Percentiles rank a stretch among this genome's conserved stretches.
These are phyloP conservation scores for Amphipoea lucens DNA, from an alignment of 2,888 invertebrate species.

Conservation along the genomic window DNA sequence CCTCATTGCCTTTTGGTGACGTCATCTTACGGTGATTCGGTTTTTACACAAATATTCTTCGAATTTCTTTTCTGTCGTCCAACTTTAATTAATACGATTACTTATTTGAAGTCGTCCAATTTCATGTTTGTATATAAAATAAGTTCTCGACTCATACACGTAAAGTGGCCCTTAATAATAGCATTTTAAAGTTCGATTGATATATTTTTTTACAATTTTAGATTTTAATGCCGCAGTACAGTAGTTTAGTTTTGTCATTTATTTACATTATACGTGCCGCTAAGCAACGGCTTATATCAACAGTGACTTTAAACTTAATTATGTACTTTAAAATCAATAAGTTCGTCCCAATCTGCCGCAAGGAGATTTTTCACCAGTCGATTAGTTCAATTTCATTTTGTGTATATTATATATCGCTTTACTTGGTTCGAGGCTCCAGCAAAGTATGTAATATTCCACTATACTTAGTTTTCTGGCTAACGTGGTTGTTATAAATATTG, in stretches of 20 bases:
- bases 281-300: constrained; percentile 34
- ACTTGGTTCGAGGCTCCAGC: constrained; percentile 29
- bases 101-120: constrained; percentile 37
- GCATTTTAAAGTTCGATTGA: constrained; percentile 30
- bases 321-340: constrained; percentile 33
- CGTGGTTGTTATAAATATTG: constrained; percentile 29
- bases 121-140: constrained; percentile 26
- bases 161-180: constrained; percentile 40
- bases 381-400: constrained; percentile 25
- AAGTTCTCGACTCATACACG: constrained; percentile 23
- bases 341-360: constrained; percentile 34
- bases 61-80: constrained; percentile 41
- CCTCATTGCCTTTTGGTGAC: constrained; percentile 56
- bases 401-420: constrained; percentile 8
- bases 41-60: constrained; percentile 39
- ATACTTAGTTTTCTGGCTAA: constrained; percentile 29
- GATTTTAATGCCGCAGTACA: constrained; percentile 39
- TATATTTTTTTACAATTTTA: constrained; percentile 51
- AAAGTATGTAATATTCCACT: constrained; percentile 38
- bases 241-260: constrained; percentile 36
- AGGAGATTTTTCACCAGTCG: constrained; percentile 7
- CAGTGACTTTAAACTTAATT: constrained; percentile 39
- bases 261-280: constrained; percentile 33
- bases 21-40: constrained; percentile 38
- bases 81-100: constrained; percentile 28